Conservation (phyloP, 1,140 invertebrate genomes). For the Nasonia giraulti region DNA sequence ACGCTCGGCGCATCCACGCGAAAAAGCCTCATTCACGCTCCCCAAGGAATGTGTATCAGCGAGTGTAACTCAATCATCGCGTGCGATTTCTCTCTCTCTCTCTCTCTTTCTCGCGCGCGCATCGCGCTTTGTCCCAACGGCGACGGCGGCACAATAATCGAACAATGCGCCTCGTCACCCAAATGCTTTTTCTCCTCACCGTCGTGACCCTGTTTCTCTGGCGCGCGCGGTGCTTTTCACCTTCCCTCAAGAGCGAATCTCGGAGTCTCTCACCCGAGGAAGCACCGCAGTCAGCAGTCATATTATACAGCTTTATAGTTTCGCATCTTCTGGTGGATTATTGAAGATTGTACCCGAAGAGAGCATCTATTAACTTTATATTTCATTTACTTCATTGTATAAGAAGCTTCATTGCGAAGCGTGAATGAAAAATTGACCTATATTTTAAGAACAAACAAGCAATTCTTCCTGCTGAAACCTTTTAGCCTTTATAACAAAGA, state of each 20-base stretch:
- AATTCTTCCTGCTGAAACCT: background rate
- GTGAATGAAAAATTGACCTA: background rate
- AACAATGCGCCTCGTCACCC: slow-evolving; percentile 49
- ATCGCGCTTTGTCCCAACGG: background rate
- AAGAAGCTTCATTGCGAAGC: background rate
- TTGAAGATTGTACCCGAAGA: too few relatives aligned
- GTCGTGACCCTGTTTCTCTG: slow-evolving; percentile 18
- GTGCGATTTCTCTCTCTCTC: slow-evolving; percentile 18
- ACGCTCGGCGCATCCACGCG: background rate
- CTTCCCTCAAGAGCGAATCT: background rate
- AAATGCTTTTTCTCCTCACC: slow-evolving; percentile 1
- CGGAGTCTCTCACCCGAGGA: background rate
- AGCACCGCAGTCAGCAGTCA: background rate
- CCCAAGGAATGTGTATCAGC: background rate
- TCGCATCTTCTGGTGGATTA: too few relatives aligned
- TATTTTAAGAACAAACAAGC: background rate
- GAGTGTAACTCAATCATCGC: slow-evolving; percentile 23
- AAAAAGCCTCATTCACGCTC: background rate
- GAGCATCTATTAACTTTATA: too few relatives aligned
- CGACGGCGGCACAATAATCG: slow-evolving; percentile 27
- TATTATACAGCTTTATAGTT: background rate
- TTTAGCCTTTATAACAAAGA: background rate
- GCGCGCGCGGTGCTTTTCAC: background rate
- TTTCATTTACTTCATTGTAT: too few relatives aligned
- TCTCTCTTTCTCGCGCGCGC: background rate